These are phyloP conservation scores for Argyra leucocephala DNA, from an alignment of 2,888 invertebrate species.

Conservation along the genomic window DNA sequence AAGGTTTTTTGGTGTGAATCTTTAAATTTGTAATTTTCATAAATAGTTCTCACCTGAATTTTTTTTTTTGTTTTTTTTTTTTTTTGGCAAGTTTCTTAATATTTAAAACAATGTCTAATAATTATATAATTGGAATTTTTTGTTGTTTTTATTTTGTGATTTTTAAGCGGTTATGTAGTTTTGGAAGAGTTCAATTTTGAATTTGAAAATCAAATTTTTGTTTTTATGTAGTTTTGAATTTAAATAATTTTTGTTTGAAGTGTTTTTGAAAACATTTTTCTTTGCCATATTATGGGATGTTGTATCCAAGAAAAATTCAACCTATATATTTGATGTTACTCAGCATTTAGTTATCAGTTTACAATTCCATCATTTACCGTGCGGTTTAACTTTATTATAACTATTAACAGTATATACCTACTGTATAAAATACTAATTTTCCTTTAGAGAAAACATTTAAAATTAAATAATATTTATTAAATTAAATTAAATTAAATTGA, in stretches of 20 bases:
- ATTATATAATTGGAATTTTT: not conserved
- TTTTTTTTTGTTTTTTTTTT: not conserved
- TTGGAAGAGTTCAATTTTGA: not conserved
- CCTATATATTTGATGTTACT: slow-evolving; percentile 7
- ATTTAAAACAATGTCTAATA: not conserved
- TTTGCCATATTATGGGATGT: not conserved
- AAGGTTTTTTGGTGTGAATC: not conserved
- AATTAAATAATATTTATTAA: not conserved
- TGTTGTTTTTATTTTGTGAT: not conserved
- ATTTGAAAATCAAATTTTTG: not conserved
- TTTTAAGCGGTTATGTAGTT: not conserved
- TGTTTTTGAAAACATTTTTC: not conserved
- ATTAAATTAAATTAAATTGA: not conserved
- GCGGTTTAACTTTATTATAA: not conserved
- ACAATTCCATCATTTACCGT: not conserved
- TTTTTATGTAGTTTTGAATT: not conserved
- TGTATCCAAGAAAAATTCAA: not conserved
- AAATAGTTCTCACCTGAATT: slow-evolving; percentile 5
- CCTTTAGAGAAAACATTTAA: no score
- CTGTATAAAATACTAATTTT: no score
- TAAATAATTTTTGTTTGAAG: not conserved
- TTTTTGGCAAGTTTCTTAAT: no score
- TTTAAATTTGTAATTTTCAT: not conserved
- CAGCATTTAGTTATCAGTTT: slow-evolving; percentile 9
- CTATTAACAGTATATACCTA: no score